Evolutionary conservation across 2,888 invertebrate species (phyloP).

Genomic region (Molanna angustata): DNA sequence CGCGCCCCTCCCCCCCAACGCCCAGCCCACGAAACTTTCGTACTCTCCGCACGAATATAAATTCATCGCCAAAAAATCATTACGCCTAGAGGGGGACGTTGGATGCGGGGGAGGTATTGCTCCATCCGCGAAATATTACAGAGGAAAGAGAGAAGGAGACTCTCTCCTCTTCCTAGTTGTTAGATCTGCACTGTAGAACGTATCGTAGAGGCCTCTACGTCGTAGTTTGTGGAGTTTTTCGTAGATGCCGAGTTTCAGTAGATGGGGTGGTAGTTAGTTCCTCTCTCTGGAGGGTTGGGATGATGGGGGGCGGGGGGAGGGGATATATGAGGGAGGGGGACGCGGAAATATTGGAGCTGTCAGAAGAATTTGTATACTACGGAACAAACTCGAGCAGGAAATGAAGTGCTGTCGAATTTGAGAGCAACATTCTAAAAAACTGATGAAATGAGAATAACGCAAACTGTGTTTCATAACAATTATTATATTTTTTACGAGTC

Average conservation of each 20-base stretch:
- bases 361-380: slow-evolving; percentile 33
- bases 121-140: slow-evolving; percentile 42
- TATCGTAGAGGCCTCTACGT: too few relatives aligned
- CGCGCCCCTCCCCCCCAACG: neutral
- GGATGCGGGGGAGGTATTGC: slow-evolving; percentile 60
- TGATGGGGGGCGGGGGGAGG: slow-evolving; percentile 18
- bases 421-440: too few relatives aligned
- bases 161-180: slow-evolving; percentile 10
- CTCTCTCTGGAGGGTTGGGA: slow-evolving; percentile 37
- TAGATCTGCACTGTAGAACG: slow-evolving; percentile 20
- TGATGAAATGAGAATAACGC: too few relatives aligned
- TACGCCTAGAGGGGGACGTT: slow-evolving; percentile 55
- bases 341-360: slow-evolving; percentile 32
- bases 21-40: neutral
- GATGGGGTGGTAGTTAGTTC: slow-evolving; percentile 28
- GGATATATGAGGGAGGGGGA: slow-evolving; percentile 7
- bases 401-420: slow-evolving; percentile 31
- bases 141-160: slow-evolving; percentile 2
- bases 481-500: too few relatives aligned
- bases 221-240: too few relatives aligned
- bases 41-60: slow-evolving; percentile 60
- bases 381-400: slow-evolving; percentile 28
- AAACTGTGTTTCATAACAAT: too few relatives aligned
- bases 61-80: slow-evolving; percentile 86
- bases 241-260: too few relatives aligned